Conservation (phyloP, 2,888 invertebrate species). For the Polylopha cassiicola region DNA sequence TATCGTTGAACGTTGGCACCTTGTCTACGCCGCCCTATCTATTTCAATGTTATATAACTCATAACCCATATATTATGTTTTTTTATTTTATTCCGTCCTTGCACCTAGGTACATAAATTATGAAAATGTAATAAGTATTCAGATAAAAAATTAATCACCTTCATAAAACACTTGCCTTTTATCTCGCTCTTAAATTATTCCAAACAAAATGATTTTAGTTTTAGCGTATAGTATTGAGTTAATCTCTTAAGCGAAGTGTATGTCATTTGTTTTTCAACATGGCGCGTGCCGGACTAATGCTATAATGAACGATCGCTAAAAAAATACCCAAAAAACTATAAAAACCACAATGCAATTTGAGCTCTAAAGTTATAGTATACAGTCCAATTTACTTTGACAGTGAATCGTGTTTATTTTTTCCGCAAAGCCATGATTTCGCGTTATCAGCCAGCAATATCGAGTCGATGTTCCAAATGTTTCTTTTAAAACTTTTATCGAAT, state of each 20-base stretch:
- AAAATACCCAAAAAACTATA: neutral
- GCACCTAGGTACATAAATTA: too few relatives aligned
- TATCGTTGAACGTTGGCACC: too few relatives aligned
- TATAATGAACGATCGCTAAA: conserved; percentile 10
- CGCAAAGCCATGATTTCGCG: conserved; percentile 1
- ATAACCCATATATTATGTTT: too few relatives aligned
- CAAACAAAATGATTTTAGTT: conserved; percentile 9
- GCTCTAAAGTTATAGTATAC: neutral
- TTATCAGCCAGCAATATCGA: conserved; percentile 22
- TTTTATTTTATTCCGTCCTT: neutral
- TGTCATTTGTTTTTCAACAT: conserved; percentile 18
- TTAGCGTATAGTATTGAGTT: conserved; percentile 7
- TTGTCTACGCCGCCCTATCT: too few relatives aligned
- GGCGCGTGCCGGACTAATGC: conserved; percentile 25
- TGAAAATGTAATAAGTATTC: too few relatives aligned
- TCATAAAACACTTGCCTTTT: too few relatives aligned
- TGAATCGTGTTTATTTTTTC: conserved; percentile 2
- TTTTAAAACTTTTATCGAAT: conserved; percentile 18
- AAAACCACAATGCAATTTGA: neutral
- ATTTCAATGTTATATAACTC: too few relatives aligned
- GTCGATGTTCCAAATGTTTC: conserved; percentile 12
- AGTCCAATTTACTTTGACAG: neutral
- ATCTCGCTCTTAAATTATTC: too few relatives aligned
- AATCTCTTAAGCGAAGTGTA: conserved; percentile 14
- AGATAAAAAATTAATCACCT: too few relatives aligned